Base-by-base conservation (phyloP, 2,797 vertebrate genomes). In the Echeneis naucrates region DNA sequence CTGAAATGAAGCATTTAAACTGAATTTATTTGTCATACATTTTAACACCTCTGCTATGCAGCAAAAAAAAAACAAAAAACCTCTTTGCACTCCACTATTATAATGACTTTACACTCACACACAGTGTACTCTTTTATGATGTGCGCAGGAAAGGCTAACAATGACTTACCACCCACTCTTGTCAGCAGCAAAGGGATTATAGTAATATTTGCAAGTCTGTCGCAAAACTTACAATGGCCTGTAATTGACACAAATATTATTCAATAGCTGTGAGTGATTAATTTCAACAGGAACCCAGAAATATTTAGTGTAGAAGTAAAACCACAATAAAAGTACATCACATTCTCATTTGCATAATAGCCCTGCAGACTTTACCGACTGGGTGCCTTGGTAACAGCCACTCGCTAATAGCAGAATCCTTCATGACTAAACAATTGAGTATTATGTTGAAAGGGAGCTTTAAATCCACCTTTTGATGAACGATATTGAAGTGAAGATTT, bases 301-400 rank as follows among this genome's bases (percentile, higher is more conserved):
- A 35, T 32, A 62, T 54, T 11, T 5, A n/a, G 23, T 40, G 27
- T 33, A 47, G 68, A 53, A 45, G 42, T 23, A 45, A 47, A 33
- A 44, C 68, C 13, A 8, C 63, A 37, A 58, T 54, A 67, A 54
- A 23, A 24, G 13, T 35, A 60, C 0, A 2, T n/a, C 21, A 21
- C 51, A 33, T 16, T 23, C 38, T 67, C 37, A 75, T 80, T 77
- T 77, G 9, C 66, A 83, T 84, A 83, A 78, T 70, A 80, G 37
- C 14, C 67, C 52, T 74, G 32, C 51, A 59, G 0, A 64, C 74
- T 44, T 61, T 68, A 54, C 42, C 13, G 47, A 53, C 4, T 0
- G 23, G 59, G 55, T 21, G n/a, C 21, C 30, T 82, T 21, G 5
- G 62, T 57, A 56, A 77, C 68, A 60, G 68, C 38, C 26, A 38